These are phyloP conservation scores for Microplitis mediator DNA, from an alignment of 1,140 invertebrate genomes.

Conservation along the genomic window DNA sequence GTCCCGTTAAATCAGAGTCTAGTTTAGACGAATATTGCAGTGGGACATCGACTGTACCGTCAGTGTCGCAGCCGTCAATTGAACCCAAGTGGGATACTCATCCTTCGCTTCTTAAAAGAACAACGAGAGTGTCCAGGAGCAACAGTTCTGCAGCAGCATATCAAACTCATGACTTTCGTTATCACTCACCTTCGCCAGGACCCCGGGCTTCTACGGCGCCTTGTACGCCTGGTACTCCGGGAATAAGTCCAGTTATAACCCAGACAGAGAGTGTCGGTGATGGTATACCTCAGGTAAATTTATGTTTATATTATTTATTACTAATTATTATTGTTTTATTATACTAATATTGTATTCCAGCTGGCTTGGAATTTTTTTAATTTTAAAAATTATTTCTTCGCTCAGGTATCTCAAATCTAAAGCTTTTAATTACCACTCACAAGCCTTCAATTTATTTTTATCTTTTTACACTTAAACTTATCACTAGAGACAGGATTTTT, in stretches of 20 bases:
- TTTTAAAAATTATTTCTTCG: conserved; percentile 55
- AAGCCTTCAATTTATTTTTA: too few species aligned
- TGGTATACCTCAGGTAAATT: conserved; percentile 52
- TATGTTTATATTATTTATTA: conserved; percentile 14
- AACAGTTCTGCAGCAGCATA: conserved; percentile 55
- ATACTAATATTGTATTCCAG: conserved; percentile 41
- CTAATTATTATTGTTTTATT: conserved; percentile 3
- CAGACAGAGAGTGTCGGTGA: conserved; percentile 54
- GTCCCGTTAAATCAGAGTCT: conserved; percentile 61
- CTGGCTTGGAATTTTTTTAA: conserved; percentile 55
- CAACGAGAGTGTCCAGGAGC: conserved; percentile 53
- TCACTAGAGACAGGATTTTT: too few species aligned
- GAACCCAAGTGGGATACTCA: conserved; percentile 60
- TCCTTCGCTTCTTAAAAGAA: conserved; percentile 50
- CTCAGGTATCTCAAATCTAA: conserved; percentile 45
- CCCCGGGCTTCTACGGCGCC: conserved; percentile 54
- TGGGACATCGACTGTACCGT: conserved; percentile 44
- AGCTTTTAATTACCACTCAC: not conserved
- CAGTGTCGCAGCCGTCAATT: conserved; percentile 49
- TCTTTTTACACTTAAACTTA: too few species aligned
- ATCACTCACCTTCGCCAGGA: conserved; percentile 52
- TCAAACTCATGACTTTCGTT: conserved; percentile 54
- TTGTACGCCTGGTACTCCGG: conserved; percentile 55
- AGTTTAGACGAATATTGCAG: conserved; percentile 51
- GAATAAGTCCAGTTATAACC: conserved; percentile 55